phyloP scores from a whole-genome alignment of 2,888 invertebrate species.

The Oscheius sp. region DNA sequence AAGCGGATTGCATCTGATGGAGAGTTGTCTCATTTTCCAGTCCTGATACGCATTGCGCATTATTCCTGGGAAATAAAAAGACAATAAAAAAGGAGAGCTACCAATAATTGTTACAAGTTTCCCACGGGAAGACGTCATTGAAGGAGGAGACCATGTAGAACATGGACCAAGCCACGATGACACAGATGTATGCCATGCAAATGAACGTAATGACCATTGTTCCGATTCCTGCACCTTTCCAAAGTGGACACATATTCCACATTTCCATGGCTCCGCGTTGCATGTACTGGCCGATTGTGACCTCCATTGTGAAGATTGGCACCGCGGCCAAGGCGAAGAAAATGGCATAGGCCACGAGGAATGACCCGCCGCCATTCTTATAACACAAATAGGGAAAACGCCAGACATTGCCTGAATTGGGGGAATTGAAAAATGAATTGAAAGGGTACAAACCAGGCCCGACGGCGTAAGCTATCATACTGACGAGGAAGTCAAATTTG shows the following conservation, averaged over 20 bases:
- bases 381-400: constrained; percentile 73
- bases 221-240: constrained; percentile 73
- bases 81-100: constrained; percentile 26
- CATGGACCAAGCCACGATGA: constrained; percentile 73
- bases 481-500: constrained; percentile 71
- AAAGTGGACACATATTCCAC: constrained; percentile 72
- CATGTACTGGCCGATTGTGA: constrained; percentile 73
- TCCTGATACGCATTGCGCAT: constrained; percentile 57
- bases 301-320: constrained; percentile 72
- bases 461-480: constrained; percentile 73
- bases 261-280: constrained; percentile 73
- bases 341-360: constrained; percentile 70
- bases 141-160: constrained; percentile 73
- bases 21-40: constrained; percentile 56
- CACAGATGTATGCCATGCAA: constrained; percentile 73
- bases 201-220: constrained; percentile 73
- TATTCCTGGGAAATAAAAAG: constrained; percentile 58
- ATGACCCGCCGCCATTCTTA: constrained; percentile 73
- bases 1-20: constrained; percentile 41
- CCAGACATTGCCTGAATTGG: constrained; percentile 71
- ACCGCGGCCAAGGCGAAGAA: constrained; percentile 72
- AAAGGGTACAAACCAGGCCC: constrained; percentile 64
- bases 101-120: constrained; percentile 71
- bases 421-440: neutral
- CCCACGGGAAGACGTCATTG: constrained; percentile 70